Percentiles rank a stretch among this genome's conserved stretches.
Conservation (phyloP, 2,888 invertebrate genomes). For the Drosophila acutilabella region DNA sequence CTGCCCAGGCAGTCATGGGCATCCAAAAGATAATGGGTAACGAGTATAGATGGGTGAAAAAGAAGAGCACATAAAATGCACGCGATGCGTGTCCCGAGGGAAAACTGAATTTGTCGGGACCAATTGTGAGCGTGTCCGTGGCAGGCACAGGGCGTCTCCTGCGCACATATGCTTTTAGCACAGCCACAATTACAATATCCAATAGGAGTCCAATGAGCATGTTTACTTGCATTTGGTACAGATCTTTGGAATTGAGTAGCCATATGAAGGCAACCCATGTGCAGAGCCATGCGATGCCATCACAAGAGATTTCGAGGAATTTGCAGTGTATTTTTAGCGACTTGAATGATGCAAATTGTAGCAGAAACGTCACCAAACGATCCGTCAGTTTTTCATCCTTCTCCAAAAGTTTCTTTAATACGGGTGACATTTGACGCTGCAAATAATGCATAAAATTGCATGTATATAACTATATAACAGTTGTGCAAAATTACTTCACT, state of each 20-base stretch:
- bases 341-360: constrained; percentile 78
- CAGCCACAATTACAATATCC: constrained; percentile 91
- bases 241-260: constrained; percentile 88
- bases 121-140: constrained; percentile 89
- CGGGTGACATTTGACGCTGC: constrained; percentile 26
- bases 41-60: constrained; percentile 89
- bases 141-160: constrained; percentile 90
- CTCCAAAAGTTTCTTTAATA: constrained; percentile 58
- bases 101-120: constrained; percentile 95
- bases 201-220: constrained; percentile 91
- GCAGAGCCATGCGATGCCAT: constrained; percentile 94
- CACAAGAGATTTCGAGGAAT: constrained; percentile 90
- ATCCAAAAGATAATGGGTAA: constrained; percentile 87
- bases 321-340: constrained; percentile 80
- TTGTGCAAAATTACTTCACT: not conserved
- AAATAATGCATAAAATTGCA: not conserved
- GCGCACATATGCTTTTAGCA: constrained; percentile 91
- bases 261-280: constrained; percentile 92
- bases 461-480: not conserved
- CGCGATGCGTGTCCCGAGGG: constrained; percentile 98
- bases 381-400: constrained; percentile 81
- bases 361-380: constrained; percentile 71
- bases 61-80: constrained; percentile 90
- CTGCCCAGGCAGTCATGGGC: constrained; percentile 90
- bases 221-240: constrained; percentile 94